Conservation (phyloP, 2,888 invertebrate species). For the Ditylenchus weischeri region DNA sequence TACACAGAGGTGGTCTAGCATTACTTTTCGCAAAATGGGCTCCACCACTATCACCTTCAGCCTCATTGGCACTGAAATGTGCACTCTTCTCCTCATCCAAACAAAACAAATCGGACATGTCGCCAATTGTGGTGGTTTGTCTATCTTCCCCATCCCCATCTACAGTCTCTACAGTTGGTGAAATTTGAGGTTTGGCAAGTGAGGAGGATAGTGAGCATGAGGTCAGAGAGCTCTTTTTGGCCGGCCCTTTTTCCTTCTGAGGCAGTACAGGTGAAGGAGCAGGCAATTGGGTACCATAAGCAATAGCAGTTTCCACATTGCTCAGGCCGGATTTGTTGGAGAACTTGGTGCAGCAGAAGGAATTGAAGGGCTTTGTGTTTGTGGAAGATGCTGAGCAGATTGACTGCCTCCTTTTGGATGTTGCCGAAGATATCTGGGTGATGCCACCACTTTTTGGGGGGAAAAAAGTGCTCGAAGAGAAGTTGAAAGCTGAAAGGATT, state of each 20-base stretch:
- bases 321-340: too few relatives aligned
- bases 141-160: background rate
- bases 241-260: too few relatives aligned
- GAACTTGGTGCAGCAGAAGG: too few relatives aligned
- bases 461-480: slow-evolving; percentile 16
- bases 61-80: too few relatives aligned
- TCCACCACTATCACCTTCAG: too few relatives aligned
- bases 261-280: too few relatives aligned
- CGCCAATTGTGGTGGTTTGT: slow-evolving; percentile 6
- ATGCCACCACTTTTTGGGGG: background rate
- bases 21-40: too few relatives aligned
- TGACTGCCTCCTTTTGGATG: background rate
- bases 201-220: too few relatives aligned
- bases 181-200: background rate
- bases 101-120: background rate
- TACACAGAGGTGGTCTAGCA: background rate
- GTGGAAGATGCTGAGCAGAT: background rate
- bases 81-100: background rate
- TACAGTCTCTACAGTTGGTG: background rate
- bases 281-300: too few relatives aligned
- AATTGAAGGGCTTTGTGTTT: background rate
- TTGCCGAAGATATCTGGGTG: background rate
- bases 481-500: slow-evolving; percentile 28
- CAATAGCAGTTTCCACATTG: too few relatives aligned
- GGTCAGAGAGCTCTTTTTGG: too few relatives aligned